Base-by-base conservation (phyloP, 2,888 invertebrate species). In the Dorcus hopei region DNA sequence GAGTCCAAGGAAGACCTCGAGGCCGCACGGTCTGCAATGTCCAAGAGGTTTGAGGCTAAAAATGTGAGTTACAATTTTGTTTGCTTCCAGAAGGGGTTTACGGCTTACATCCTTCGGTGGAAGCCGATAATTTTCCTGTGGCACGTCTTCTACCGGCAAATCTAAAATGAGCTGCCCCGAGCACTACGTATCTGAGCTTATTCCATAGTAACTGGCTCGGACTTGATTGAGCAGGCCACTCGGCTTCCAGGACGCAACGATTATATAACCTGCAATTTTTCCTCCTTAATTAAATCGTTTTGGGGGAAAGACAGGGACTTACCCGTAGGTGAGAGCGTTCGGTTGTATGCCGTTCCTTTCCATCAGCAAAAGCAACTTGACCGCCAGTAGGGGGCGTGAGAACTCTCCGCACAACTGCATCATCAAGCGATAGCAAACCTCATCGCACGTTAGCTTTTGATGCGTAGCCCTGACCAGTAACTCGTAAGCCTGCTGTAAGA, bases 351-450 rank as follows among this genome's bases (percentile, higher is more conserved):
- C 95, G 41, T 90, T 90, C 16, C 92, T 86, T 77, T 95, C 95
- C 95, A 97, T 96, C 47, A 94, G 85, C 73, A 93, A 90, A 68
- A 94, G 80, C 49, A 94, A 80, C 72, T 95, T 94, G 1, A 98
- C 97, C 1, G 99, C 98, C 70, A 99, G 80, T 57, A 95, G 90
- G 0, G 99, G 98, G 73, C 95, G 86, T 57, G 93, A 93, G 76
- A 97, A 93, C 65, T 93, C 88, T 5, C 98, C 97, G 79, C 98
- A 99, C 23, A 99, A 82, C 79, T 98, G 97, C 94, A 99, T 97
- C 89, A 99, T 92, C 52, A 97, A 92, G 60, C 99, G 86, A 79
- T 97, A 99, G 80, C 98, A 98, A 52, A 98, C 93, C 84, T 97
- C 97, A 80, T 97, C 97, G 71, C 93, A 93, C 41, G 91, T 89